Conservation (phyloP, 2,888 invertebrate species). For the Drosophila suboccidentalis region DNA sequence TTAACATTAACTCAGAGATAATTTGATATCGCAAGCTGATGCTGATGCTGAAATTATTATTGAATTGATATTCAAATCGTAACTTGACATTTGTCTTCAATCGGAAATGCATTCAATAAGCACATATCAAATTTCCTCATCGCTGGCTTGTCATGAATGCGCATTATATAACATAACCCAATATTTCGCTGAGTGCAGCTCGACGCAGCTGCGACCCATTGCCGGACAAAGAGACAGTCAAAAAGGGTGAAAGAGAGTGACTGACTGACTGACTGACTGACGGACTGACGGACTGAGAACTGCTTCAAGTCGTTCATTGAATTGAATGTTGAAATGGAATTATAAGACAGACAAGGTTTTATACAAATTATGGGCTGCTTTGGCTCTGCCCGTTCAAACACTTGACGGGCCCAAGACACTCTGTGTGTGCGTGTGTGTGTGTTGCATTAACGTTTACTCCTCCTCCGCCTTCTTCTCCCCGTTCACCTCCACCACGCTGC, state of each 20-base stretch:
- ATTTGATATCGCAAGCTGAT: not conserved
- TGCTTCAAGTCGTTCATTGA: conserved; percentile 67
- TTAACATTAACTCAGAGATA: not conserved
- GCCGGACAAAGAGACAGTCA: conserved; percentile 2
- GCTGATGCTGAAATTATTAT: not conserved
- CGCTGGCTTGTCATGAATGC: conserved; percentile 8
- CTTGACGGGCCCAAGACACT: conserved; percentile 20
- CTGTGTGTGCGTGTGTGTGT: conserved; percentile 1
- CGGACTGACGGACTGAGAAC: conserved; percentile 42
- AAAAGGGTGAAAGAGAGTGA: not conserved
- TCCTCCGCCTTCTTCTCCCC: not conserved
- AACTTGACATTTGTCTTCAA: not conserved
- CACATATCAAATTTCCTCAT: conserved; percentile 21
- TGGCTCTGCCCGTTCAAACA: conserved; percentile 30
- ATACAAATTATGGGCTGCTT: conserved; percentile 58
- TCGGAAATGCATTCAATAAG: conserved; percentile 10
- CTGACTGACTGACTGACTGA: not conserved
- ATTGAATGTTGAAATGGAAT: conserved; percentile 68
- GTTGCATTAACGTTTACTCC: conserved; percentile 24
- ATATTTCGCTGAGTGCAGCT: conserved; percentile 41
- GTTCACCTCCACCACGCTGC: not conserved
- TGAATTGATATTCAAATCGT: not conserved
- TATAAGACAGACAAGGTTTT: conserved; percentile 60
- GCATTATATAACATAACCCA: not conserved
- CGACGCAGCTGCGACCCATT: conserved; percentile 59